Evolutionary conservation across 2,888 invertebrate genomes (phyloP), one percentile per base, ranked within the genome.

Genomic region (Ceramica pisi): DNA sequence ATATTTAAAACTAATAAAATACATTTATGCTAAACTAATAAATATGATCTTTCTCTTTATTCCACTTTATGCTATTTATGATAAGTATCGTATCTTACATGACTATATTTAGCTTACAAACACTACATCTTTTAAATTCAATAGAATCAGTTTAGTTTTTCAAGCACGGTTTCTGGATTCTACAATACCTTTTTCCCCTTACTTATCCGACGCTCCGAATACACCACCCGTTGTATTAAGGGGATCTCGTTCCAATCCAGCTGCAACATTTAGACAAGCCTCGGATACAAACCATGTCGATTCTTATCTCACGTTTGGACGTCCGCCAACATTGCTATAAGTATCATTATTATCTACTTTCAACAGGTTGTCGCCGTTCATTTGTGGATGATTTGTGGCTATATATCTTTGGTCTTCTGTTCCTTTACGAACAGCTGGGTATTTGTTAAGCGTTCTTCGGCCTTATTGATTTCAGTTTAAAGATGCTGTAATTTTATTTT

Each of bases 291-390:
- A 79, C 48, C 56, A 64, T 75, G 65, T 82, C 65, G 67, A 63
- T 53, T 67, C 50, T 71, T 73, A 76, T 64, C 72, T 64, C 14
- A n/a, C n/a, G 23, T 59, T 83, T 86, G 71, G 71, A 66, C 3
- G 21, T 55, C 19, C 21, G 71, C 71, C 84, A 84, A 62, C 55
- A 67, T 68, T 51, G 78, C 62, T 70, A 68, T 71, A 71, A 78
- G 81, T 76, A 71, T 61, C 71, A 44, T 77, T 74, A 44, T 77
- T 74, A 66, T 76, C 62, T 63, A 12, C 19, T 26, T 9, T 61
- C 86, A 84, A 84, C 84, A 86, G 86, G 84, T 86, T 73, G 78
- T 63, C 55, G 55, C 23, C 55, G 56, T 63, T 63, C 77, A 75
- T 81, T 78, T 77, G 67, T 60, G 59, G 63, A 61, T 62, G 53